phyloP scores from a whole-genome alignment of 2,888 invertebrate genomes.

The Chloroclysta siterata region DNA sequence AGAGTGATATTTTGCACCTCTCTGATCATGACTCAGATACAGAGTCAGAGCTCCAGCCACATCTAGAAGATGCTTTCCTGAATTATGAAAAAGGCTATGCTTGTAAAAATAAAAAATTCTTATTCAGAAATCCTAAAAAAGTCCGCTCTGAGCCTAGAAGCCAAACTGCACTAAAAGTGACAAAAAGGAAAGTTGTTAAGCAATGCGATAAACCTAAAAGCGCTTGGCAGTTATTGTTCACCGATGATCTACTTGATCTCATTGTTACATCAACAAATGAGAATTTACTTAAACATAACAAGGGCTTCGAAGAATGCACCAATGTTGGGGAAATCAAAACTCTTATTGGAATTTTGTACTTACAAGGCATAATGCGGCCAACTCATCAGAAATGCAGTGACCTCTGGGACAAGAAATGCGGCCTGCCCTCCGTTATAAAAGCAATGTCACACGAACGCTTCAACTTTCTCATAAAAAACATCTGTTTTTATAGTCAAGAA shows the following conservation, averaged over 20 bases:
- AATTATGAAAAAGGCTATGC: constrained; percentile 65
- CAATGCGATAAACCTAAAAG: constrained; percentile 62
- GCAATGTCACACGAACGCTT: constrained; percentile 72
- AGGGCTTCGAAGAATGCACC: constrained; percentile 49
- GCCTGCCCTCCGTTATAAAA: constrained; percentile 61
- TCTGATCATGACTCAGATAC: constrained; percentile 77
- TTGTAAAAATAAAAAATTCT: constrained; percentile 61
- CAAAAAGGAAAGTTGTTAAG: constrained; percentile 57
- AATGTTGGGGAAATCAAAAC: constrained; percentile 69
- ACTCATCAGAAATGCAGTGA: constrained; percentile 69
- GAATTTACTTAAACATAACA: constrained; percentile 58
- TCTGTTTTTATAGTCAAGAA: constrained; percentile 65
- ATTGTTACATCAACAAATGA: constrained; percentile 75
- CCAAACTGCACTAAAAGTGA: constrained; percentile 49
- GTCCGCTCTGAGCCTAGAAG: constrained; percentile 38
- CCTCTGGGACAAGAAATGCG: constrained; percentile 70
- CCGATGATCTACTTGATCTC: constrained; percentile 71
- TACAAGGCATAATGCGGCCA: constrained; percentile 74
- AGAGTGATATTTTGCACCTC: constrained; percentile 67
- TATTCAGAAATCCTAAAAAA: constrained; percentile 57
- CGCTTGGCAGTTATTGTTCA: constrained; percentile 74
- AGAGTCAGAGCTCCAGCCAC: constrained; percentile 65
- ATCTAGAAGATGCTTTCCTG: constrained; percentile 59
- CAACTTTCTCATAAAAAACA: constrained; percentile 67
- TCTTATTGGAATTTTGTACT: constrained; percentile 74